Percentiles rank a stretch among this genome's conserved stretches.
phyloP scores from a whole-genome alignment of 2,797 vertebrate species.

The Zenarchopterus dispar region DNA sequence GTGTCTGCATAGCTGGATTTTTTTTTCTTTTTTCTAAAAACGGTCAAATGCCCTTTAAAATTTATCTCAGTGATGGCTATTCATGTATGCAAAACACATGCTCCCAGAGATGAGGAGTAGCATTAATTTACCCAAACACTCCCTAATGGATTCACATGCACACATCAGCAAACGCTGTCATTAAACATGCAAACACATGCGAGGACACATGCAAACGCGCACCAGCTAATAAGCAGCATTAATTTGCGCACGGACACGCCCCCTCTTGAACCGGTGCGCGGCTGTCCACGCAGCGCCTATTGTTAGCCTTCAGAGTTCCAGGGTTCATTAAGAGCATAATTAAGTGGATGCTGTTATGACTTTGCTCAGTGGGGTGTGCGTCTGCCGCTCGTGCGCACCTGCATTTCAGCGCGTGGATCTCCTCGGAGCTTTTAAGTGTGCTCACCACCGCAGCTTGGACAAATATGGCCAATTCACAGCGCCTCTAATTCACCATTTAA shows the following conservation, averaged over 20 bases:
- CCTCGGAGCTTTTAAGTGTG: slow-evolving; percentile 36
- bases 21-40: no score
- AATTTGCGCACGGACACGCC: slow-evolving; percentile 25
- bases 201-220: slow-evolving; percentile 6
- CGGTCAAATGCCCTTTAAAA: not conserved
- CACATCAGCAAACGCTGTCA: slow-evolving; percentile 8
- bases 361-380: slow-evolving; percentile 53
- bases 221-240: slow-evolving; percentile 35
- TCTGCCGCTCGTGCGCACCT: slow-evolving; percentile 14
- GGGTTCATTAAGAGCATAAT: slow-evolving; percentile 75
- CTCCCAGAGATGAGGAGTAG: slow-evolving; percentile 21
- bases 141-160: slow-evolving; percentile 26
- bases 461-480: slow-evolving; percentile 59
- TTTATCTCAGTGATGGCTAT: not conserved
- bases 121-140: slow-evolving; percentile 47
- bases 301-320: slow-evolving; percentile 61
- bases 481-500: slow-evolving; percentile 72
- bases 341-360: slow-evolving; percentile 59
- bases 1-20: not conserved
- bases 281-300: slow-evolving; percentile 16
- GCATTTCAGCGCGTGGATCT: slow-evolving; percentile 30
- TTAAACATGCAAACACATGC: slow-evolving; percentile 35
- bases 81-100: slow-evolving; percentile 7
- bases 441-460: slow-evolving; percentile 62
- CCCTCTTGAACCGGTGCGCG: slow-evolving; percentile 4